Percentiles rank a stretch among this genome's conserved stretches.
These are phyloP conservation scores for Umimayanthus kanabou DNA, from an alignment of 92 coral and sea anemone species.

Conservation along the genomic window DNA sequence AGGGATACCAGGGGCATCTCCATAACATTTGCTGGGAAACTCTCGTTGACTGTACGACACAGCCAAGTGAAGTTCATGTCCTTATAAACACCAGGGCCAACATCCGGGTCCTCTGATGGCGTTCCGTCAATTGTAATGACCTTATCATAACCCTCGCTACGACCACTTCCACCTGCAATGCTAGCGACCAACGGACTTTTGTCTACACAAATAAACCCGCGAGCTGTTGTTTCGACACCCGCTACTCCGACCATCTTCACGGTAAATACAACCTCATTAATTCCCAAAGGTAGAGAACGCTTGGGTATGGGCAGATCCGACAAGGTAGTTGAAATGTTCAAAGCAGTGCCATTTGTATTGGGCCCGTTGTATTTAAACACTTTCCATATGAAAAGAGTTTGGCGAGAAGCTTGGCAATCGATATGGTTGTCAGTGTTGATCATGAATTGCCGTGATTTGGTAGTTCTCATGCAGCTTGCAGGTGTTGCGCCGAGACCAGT, in stretches of 20 bases:
- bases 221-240: constrained; percentile 31
- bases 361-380: constrained; percentile 40
- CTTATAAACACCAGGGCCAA: constrained; percentile 39
- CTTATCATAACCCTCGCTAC: constrained; percentile 57
- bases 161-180: constrained; percentile 58
- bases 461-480: constrained; percentile 24
- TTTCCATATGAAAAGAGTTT: constrained; percentile 61
- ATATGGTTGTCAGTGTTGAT: constrained; percentile 42
- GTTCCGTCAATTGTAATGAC: constrained; percentile 43
- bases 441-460: constrained; percentile 37
- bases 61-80: constrained; percentile 55
- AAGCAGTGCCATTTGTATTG: constrained; percentile 4
- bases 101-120: constrained; percentile 57
- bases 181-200: constrained; percentile 51
- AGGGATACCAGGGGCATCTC: constrained; percentile 6
- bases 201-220: constrained; percentile 52
- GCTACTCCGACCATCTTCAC: constrained; percentile 56
- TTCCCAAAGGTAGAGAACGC: constrained; percentile 58
- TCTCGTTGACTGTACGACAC: constrained; percentile 47
- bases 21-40: constrained; percentile 15
- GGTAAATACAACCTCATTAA: constrained; percentile 38
- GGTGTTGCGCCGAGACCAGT: constrained; percentile 44
- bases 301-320: constrained; percentile 54
- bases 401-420: constrained; percentile 64
- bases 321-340: constrained; percentile 44